Percentiles rank a stretch among this genome's conserved stretches.
Conservation (phyloP, 2,888 invertebrate genomes). For the Drosophila mercatorum region DNA sequence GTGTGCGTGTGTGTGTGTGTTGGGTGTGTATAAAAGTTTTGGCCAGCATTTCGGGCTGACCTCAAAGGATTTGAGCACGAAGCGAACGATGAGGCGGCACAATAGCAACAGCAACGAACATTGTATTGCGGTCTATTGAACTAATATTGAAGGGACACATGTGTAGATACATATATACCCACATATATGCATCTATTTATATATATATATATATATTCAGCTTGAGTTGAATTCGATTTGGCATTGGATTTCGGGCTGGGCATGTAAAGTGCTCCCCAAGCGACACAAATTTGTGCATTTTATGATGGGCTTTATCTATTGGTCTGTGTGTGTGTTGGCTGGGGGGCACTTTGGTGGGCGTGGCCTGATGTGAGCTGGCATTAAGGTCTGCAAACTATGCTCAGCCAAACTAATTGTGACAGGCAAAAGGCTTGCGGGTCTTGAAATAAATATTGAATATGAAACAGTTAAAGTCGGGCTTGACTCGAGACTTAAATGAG, state of each 20-base stretch:
- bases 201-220: conserved; percentile 5
- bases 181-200: neutral
- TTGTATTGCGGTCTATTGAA: conserved; percentile 63
- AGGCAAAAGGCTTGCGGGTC: neutral
- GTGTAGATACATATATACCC: no score
- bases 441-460: conserved; percentile 7
- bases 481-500: neutral
- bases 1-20: conserved; percentile 6
- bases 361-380: conserved; percentile 4
- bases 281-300: conserved; percentile 70
- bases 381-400: no score
- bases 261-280: conserved; percentile 63
- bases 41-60: conserved; percentile 61
- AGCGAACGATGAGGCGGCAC: conserved; percentile 14
- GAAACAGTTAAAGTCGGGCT: neutral
- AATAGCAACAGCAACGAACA: conserved; percentile 24
- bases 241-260: conserved; percentile 30
- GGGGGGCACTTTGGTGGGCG: conserved; percentile 6
- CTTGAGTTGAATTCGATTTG: conserved; percentile 39
- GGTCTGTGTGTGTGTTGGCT: conserved; percentile 1
- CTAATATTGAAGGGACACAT: conserved; percentile 57
- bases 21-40: conserved; percentile 24
- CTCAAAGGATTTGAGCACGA: conserved; percentile 67
- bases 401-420: conserved; percentile 3
- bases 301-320: conserved; percentile 56